These are phyloP conservation scores for Podarcis siculus DNA, from an alignment of 2,797 vertebrate genomes.

Conservation along the genomic window DNA sequence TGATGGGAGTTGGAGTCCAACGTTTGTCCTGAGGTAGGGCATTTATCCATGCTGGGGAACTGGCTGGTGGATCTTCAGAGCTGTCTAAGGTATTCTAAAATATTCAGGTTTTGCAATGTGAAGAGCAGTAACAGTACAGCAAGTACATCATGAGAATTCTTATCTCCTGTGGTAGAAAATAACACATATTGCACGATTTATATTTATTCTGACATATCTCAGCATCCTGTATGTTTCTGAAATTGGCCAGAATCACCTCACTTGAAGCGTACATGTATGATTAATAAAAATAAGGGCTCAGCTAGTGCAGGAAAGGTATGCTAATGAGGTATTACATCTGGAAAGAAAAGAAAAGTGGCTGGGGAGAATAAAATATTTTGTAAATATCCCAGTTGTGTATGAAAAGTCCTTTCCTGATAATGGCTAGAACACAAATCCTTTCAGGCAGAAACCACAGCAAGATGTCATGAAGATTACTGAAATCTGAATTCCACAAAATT, in stretches of 20 bases:
- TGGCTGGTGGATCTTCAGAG: not conserved
- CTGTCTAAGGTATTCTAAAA: not conserved
- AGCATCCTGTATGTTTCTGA: slow-evolving; percentile 55
- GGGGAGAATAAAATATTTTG: slow-evolving; percentile 59
- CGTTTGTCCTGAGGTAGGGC: not conserved
- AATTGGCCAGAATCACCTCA: slow-evolving; percentile 48
- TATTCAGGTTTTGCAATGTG: not conserved
- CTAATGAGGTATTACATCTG: slow-evolving; percentile 31
- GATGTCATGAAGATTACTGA: slow-evolving; percentile 12
- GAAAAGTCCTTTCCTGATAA: slow-evolving; percentile 30
- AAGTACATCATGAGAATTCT: not conserved
- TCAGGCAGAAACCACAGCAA: slow-evolving; percentile 37
- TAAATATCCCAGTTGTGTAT: slow-evolving; percentile 44
- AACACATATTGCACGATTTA: slow-evolving; percentile 31
- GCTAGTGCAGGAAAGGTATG: slow-evolving; percentile 43
- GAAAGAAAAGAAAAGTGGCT: slow-evolving; percentile 39
- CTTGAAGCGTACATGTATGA: slow-evolving; percentile 36
- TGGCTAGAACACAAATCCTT: slow-evolving; percentile 34
- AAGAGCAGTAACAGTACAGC: not conserved
- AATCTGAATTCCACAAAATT: slow-evolving; percentile 38
- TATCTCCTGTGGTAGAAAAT: slow-evolving; percentile 33
- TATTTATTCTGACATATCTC: slow-evolving; percentile 39
- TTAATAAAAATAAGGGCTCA: slow-evolving; percentile 44
- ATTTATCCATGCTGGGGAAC: not conserved
- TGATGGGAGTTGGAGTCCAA: too few relatives aligned